Base-by-base conservation (phyloP, 2,113 vertebrate genomes). In the Peromyscus californicus region DNA sequence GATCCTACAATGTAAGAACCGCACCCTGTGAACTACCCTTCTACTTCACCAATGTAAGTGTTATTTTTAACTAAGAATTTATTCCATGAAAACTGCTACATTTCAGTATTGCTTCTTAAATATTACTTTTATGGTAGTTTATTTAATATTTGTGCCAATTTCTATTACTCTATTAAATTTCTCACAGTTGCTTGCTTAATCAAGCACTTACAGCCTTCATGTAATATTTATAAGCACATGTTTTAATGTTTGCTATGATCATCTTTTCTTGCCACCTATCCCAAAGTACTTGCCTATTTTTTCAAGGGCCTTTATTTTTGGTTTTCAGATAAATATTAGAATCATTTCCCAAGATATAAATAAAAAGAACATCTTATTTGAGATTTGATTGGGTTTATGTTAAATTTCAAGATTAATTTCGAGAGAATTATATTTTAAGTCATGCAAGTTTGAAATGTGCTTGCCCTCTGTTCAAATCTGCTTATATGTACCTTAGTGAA, bases 341-440 rank as follows among this genome's bases (percentile, higher is more conserved):
- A 94, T 70, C 19, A 70, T 89, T 89, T 94, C 63, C 65, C 48
- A 57, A 88, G 15, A 65, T 89, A 97, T 54, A 69, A 93, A 92
- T 75, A 84, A 80, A 86, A 88, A 67, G 0, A 91, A 86, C 79
- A 69, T 67, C 26, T 13, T 88, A 42, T 48, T 39, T 19, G 80
- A 92, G 69, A 12, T 82, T 74, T 86, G 63, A 72, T 36, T 90
- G 15, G 19, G 21, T 48, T 96, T 92, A 54, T 90, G 31, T 78
- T 93, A 87, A 83, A 78, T 92, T 85, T 78, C 86, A 94, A 90
- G 8, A 92, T 90, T 80, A 90, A 94, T 69, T 92, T 94, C 84
- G 22, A 88, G 7, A 74, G 26, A 96, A 95, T 94, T 90, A 90
- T 88, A 89, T 79, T 93, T 96, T 92, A 95, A 94, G 24, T 90